Evolutionary conservation across 2,888 invertebrate species (phyloP).

Genomic region (Microdon myrmicae): DNA sequence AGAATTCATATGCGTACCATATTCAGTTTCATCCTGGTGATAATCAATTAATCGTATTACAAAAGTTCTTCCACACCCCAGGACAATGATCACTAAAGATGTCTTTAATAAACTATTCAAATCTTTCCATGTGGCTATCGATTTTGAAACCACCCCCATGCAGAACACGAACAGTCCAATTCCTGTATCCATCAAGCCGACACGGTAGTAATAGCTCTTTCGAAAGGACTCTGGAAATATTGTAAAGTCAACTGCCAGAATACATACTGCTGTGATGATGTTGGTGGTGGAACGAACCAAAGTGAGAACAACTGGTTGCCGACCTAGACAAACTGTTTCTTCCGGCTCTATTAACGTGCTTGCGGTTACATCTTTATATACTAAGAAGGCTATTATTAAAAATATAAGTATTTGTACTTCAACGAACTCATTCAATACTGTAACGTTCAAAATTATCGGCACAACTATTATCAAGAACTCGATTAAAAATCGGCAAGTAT

Average conservation of each 20-base stretch:
- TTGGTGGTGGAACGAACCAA: constrained; percentile 77
- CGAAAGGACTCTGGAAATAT: constrained; percentile 86
- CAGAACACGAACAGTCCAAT: constrained; percentile 88
- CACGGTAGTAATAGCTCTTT: constrained; percentile 88
- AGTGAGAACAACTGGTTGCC: constrained; percentile 70
- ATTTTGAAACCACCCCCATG: constrained; percentile 80
- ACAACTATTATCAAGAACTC: constrained; percentile 72
- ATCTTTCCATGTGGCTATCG: constrained; percentile 57
- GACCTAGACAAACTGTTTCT: constrained; percentile 53
- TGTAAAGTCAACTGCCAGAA: constrained; percentile 93
- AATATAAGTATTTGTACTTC: constrained; percentile 20
- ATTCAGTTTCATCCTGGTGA: constrained; percentile 89
- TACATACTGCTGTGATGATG: constrained; percentile 80
- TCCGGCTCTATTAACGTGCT: neutral
- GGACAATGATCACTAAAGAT: constrained; percentile 67
- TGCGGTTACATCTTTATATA: constrained; percentile 2
- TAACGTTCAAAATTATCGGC: constrained; percentile 71
- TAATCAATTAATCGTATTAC: constrained; percentile 77
- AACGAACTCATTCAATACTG: constrained; percentile 68
- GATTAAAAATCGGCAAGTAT: constrained; percentile 61
- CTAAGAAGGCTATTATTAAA: neutral
- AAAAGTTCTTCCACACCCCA: constrained; percentile 75
- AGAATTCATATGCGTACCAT: constrained; percentile 98
- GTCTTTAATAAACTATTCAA: constrained; percentile 57
- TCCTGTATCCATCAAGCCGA: constrained; percentile 94